These are phyloP conservation scores for Anabacerthia variegaticeps DNA, from an alignment of 2,797 vertebrate species.

Conservation along the genomic window DNA sequence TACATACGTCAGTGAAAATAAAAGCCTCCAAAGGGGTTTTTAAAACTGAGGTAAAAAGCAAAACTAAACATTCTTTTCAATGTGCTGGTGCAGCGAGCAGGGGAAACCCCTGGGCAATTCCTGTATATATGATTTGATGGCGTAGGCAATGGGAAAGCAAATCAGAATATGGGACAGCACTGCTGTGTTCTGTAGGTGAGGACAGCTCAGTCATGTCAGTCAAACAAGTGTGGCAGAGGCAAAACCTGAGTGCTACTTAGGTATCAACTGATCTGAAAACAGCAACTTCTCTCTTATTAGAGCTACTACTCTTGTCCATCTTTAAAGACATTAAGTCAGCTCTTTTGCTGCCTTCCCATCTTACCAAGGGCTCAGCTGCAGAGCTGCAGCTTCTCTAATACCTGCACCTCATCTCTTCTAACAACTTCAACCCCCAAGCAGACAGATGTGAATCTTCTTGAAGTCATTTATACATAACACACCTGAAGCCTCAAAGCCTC, in stretches of 20 bases:
- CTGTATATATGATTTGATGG: neutral
- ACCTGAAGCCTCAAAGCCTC: neutral
- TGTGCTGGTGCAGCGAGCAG: neutral
- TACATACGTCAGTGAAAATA: neutral
- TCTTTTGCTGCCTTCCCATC: neutral
- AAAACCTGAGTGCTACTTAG: neutral
- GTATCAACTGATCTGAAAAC: neutral
- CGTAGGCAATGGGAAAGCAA: rapidly evolving
- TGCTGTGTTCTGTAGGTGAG: neutral
- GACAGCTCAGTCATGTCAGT: neutral
- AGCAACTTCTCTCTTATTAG: neutral
- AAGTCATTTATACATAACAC: neutral
- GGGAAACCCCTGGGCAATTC: neutral
- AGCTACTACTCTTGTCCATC: neutral
- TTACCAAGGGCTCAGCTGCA: neutral
- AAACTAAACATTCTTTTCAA: neutral
- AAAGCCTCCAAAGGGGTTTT: neutral
- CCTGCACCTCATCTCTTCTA: neutral
- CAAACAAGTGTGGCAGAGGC: neutral
- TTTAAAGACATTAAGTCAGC: neutral
- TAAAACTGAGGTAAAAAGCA: neutral
- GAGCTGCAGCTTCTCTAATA: neutral
- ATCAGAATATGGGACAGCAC: neutral
- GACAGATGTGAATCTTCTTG: neutral
- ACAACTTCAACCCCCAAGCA: neutral